A percentile compares a stretch with the other conserved stretches of the same genome.
These are phyloP conservation scores for Idaea aversata DNA, from an alignment of 2,888 invertebrate genomes.

Conservation along the genomic window DNA sequence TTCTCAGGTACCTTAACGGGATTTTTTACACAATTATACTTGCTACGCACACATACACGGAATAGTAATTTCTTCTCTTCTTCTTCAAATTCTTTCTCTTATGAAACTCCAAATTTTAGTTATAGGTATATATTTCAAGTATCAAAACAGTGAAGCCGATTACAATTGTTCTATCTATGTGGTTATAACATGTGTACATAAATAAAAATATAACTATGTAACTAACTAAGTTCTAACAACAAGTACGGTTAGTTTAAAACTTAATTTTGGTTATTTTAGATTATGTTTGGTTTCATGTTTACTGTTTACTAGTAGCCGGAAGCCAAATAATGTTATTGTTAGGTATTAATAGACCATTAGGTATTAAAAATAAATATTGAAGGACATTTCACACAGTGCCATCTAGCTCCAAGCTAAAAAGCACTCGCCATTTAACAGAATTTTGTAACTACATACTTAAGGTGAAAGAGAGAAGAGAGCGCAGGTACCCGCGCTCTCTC, in stretches of 20 bases:
- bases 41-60: too few species aligned
- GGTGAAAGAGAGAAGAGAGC: too few species aligned
- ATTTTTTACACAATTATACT: too few species aligned
- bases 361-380: too few species aligned
- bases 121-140: constrained; percentile 4
- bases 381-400: too few species aligned
- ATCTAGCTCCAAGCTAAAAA: too few species aligned
- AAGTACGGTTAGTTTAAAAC: constrained; percentile 53
- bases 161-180: constrained; percentile 13
- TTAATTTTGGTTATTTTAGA: constrained; percentile 10
- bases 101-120: not conserved
- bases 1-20: too few species aligned
- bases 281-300: constrained; percentile 3
- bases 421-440: too few species aligned
- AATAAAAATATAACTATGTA: constrained; percentile 56
- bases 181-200: constrained; percentile 46
- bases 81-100: too few species aligned
- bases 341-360: not conserved
- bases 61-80: too few species aligned
- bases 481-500: too few species aligned
- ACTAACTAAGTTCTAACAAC: constrained; percentile 35
- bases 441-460: too few species aligned
- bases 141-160: constrained; percentile 20
- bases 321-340: not conserved
- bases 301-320: not conserved